Percentiles rank a stretch among this genome's conserved stretches.
phyloP scores from a whole-genome alignment of 2,888 invertebrate species.

The Acanthosepion lycidas region DNA sequence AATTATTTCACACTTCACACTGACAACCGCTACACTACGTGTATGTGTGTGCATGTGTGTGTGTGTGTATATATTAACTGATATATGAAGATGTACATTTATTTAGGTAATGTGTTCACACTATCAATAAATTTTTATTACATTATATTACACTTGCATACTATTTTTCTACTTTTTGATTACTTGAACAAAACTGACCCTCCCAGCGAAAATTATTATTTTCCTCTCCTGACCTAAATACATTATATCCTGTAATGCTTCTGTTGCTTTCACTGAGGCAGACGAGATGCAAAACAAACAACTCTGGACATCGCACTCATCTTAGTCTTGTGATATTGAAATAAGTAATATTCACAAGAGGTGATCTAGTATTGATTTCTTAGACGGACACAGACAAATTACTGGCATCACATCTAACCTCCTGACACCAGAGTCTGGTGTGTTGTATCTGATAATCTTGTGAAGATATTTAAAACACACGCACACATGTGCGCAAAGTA shows the following conservation, averaged over 20 bases:
- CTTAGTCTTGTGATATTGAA: slow-evolving; percentile 8
- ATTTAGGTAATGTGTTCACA: neutral
- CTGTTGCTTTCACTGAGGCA: slow-evolving; percentile 1
- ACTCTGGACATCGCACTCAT: slow-evolving; percentile 33
- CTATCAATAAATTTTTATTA: neutral
- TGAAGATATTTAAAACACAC: neutral
- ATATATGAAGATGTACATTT: neutral
- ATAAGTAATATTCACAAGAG: slow-evolving; percentile 23
- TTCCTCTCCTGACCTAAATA: slow-evolving; percentile 21
- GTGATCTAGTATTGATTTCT: slow-evolving; percentile 22
- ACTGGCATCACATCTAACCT: slow-evolving; percentile 23
- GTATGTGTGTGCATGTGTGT: neutral
- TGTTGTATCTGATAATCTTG: slow-evolving; percentile 21
- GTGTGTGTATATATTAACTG: neutral
- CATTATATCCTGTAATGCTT: neutral
- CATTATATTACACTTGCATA: neutral
- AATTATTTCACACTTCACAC: no score
- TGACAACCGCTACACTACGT: no score
- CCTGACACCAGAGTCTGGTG: slow-evolving; percentile 9
- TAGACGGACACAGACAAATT: slow-evolving; percentile 13
- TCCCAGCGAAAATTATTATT: neutral
- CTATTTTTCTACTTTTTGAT: neutral
- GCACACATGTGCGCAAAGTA: neutral
- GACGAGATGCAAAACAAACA: neutral
- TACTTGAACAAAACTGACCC: neutral